Evolutionary conservation across 2,113 vertebrate species (phyloP), one percentile per base, ranked within the genome.

Genomic region (Stictonetta naevosa): DNA sequence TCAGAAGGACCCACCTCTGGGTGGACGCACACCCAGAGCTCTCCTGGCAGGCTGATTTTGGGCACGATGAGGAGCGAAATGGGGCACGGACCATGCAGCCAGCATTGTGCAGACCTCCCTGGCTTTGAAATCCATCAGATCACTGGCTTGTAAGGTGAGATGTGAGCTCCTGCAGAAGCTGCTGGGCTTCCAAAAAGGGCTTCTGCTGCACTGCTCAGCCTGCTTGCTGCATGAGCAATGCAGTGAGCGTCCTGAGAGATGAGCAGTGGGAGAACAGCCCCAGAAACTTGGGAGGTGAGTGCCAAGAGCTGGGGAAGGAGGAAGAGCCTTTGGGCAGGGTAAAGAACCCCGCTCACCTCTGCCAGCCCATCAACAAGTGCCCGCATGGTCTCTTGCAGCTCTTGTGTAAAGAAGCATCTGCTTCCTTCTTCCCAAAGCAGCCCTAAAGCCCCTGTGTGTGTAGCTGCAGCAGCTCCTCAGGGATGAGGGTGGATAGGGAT

Each of bases 201-300:
- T 64, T 62, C 20, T 53, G 25, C 33, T 53, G 50, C 82, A 46
- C 68, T 76, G 86, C 55, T 2, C 62, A 20, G 18, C 36, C 86
- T 66, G 50, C 56, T 64, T 3, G 0, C 69, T 71, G 52, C 31
- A 52, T 36, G 16, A n/a, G 22, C 11, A 6, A 85, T 71, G 74
- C 11, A 31, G 26, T 2, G 5, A 91, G 74, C 2, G 1, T 22
- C 34, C 21, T 0, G 0, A 34, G 34, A 2, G 1, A 25, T 1
- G 2, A 67, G 69, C 8, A 28, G 5, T 16, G 22, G 3, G 22
- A 64, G 13, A n/a, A 68, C 8, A 52, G n/a, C 11, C 16, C 12
- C 50, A 52, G 23, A 52, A 52, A 25, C 12, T 13, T 8, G 50
- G 13, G 22, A 52, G 50, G 23, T 25, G 50, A 52, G 23, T 52